These are phyloP conservation scores for Drosophila asahinai DNA, from an alignment of 1,140 invertebrate genomes.

Conservation along the genomic window DNA sequence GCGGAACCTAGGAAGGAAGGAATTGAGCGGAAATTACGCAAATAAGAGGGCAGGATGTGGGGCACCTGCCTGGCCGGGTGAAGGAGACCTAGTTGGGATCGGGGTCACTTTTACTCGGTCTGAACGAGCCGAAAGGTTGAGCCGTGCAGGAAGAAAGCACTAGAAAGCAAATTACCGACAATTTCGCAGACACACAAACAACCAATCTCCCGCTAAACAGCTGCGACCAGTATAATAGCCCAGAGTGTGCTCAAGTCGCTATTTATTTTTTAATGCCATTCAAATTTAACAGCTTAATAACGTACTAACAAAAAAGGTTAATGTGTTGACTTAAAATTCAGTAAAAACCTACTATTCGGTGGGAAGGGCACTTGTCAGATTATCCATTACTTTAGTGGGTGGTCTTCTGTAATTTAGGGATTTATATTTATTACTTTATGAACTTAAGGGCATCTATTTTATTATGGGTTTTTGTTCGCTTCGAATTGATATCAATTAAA, in stretches of 20 bases:
- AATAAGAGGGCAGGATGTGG: conserved; percentile 11
- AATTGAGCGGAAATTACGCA: conserved; percentile 48
- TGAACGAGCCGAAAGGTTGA: conserved; percentile 55
- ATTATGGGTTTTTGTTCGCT: neutral
- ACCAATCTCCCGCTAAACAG: neutral
- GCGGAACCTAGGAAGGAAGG: conserved; percentile 56
- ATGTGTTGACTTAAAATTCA: neutral
- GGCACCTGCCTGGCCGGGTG: neutral
- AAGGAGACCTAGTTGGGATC: conserved; percentile 27
- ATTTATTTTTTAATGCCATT: neutral
- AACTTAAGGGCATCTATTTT: neutral
- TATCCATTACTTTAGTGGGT: neutral
- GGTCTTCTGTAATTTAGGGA: neutral
- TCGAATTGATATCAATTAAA: neutral
- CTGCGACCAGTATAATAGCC: conserved; percentile 2
- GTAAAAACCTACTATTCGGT: neutral
- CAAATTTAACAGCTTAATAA: neutral
- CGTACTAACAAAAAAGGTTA: neutral
- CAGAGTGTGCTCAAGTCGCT: neutral
- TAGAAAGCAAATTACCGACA: conserved; percentile 71
- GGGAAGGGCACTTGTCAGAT: neutral
- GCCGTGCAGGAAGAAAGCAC: conserved; percentile 65
- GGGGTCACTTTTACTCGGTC: conserved; percentile 29
- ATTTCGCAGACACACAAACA: conserved; percentile 41
- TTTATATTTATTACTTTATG: neutral